These are phyloP conservation scores for Eulithis prunata DNA, from an alignment of 2,888 invertebrate genomes.

Conservation along the genomic window DNA sequence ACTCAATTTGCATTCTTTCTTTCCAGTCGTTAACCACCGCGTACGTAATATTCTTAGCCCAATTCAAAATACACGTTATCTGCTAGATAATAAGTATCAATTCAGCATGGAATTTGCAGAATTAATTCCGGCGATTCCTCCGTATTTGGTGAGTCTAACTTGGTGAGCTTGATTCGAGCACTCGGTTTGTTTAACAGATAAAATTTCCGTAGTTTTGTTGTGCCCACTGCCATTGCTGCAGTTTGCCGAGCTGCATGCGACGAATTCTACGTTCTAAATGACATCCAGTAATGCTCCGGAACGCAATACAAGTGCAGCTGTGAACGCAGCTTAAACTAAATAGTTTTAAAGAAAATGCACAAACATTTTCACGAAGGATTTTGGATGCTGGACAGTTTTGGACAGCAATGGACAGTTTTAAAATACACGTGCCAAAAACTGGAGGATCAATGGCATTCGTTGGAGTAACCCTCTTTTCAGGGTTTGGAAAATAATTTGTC, in stretches of 20 bases:
- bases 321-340: conserved; percentile 26
- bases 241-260: conserved; percentile 39
- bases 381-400: conserved; percentile 3
- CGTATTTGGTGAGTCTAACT: conserved; percentile 5
- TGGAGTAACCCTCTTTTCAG: too few relatives aligned
- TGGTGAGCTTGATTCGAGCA: conserved; percentile 9
- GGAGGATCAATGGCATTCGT: too few relatives aligned
- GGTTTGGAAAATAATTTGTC: background rate
- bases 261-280: conserved; percentile 43
- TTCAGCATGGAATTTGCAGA: background rate
- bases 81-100: background rate
- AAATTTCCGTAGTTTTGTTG: conserved; percentile 48
- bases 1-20: background rate
- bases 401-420: conserved; percentile 1
- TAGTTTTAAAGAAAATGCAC: conserved; percentile 23
- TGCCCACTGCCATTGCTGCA: conserved; percentile 43
- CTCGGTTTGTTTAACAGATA: conserved; percentile 60
- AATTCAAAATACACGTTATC: background rate
- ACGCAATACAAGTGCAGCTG: conserved; percentile 33
- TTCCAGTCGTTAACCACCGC: conserved; percentile 1
- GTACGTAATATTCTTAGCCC: too few relatives aligned
- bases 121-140: background rate
- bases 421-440: background rate
- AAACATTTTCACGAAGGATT: conserved; percentile 16
- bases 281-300: conserved; percentile 26